Evolutionary conservation across 1,140 invertebrate species (phyloP), one percentile per base, ranked within the genome.

Genomic region (Eubasilissa regina): DNA sequence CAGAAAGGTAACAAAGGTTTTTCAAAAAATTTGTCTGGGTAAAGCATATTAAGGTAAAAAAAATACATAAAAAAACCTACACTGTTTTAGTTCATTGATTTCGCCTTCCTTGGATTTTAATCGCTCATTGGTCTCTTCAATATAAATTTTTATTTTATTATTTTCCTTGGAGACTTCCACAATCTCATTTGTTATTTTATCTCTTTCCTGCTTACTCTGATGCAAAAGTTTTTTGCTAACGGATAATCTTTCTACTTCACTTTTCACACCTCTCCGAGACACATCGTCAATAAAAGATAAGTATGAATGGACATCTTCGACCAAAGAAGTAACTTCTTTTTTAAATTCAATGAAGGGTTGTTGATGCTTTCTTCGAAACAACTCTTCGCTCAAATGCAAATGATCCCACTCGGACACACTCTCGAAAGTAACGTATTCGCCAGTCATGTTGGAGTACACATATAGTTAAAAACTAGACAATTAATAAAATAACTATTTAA

Each of bases 351-450:
- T 11, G 8, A 62, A 9, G 3, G 15, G 43, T 55, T 58, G 17
- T 51, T 78, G 77, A 51, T 73, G 77, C 15, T 73, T 72, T 62
- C 11, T 62, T 25, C 45, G 48, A 78, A 73, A 78, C 11, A 58
- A 15, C 12, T 78, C 77, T 53, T 78, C 77, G 17, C 66, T 51
- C 8, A 60, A 13, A 12, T 45, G 45, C 48, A 78, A 78, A 47
- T 73, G 68, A 51, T 78, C 53, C 77, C 64, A 72, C 44, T 73
- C 43, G 11, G 15, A 7, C 11, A 73, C 68, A 51, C 47, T 62
- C 44, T 78, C 77, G 35, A 73, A 72, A 10, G 51, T 12, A 13
- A 72, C 19, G 15, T 21, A 73, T 60, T 72, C 55, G 25, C n/a
- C 15, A 10, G 53, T 19, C 77, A 78, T 78, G n/a, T 78, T 73